phyloP scores from a whole-genome alignment of 2,797 vertebrate genomes.

The Clamator glandarius region DNA sequence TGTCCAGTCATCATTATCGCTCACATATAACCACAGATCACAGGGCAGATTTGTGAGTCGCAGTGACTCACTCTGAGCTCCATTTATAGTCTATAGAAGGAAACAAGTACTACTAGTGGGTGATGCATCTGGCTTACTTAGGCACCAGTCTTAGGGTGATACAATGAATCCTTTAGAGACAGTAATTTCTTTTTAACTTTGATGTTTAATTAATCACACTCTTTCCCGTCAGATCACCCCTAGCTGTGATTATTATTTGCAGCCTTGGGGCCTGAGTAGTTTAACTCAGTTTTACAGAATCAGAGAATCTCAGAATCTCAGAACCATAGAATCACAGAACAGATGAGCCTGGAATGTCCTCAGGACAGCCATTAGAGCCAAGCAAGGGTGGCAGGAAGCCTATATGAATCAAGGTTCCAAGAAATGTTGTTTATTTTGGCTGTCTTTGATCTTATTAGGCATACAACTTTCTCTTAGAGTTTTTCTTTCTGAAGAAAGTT shows the following conservation, averaged over 20 bases:
- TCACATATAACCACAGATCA: accelerated
- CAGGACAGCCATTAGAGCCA: neutral
- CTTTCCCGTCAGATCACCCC: neutral
- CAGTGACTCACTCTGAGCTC: neutral
- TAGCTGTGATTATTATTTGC: neutral
- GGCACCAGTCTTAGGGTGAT: neutral
- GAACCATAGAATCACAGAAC: neutral
- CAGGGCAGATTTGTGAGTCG: neutral
- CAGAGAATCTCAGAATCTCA: neutral
- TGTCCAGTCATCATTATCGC: neutral
- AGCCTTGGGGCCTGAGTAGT: neutral
- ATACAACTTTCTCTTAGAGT: neutral
- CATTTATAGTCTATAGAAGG: neutral
- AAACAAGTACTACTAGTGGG: neutral
- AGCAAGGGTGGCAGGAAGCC: neutral
- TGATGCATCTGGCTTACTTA: neutral
- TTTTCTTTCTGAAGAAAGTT: neutral
- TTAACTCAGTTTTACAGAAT: neutral
- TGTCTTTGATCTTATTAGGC: neutral
- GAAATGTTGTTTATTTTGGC: neutral
- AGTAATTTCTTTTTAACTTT: neutral
- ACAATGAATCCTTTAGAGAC: neutral
- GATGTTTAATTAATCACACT: neutral
- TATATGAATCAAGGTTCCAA: neutral
- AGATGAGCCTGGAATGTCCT: neutral